phyloP scores from a whole-genome alignment of 2,888 invertebrate species.

The Geotrupes spiniger region DNA sequence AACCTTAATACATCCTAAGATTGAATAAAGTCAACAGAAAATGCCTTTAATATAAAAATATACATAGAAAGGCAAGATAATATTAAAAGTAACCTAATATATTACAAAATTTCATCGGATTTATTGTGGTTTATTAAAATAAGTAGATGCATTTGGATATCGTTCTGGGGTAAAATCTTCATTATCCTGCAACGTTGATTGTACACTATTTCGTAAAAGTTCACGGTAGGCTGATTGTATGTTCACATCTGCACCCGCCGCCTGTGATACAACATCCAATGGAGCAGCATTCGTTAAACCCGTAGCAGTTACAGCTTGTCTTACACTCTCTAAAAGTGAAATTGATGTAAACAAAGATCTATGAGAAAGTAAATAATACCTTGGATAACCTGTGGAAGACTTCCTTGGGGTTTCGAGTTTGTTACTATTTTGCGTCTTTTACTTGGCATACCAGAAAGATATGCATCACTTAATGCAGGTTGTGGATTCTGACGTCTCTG shows the following conservation, averaged over 20 bases:
- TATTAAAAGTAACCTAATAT: conserved; percentile 6
- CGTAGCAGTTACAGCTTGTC: conserved; percentile 53
- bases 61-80: conserved; percentile 21
- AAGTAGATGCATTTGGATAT: conserved; percentile 48
- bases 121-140: conserved; percentile 41
- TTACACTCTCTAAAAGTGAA: conserved; percentile 41
- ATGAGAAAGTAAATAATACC: conserved; percentile 35
- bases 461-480: conserved; percentile 81
- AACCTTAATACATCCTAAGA: neutral
- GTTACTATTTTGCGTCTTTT: conserved; percentile 77
- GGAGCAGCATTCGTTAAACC: conserved; percentile 51
- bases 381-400: conserved; percentile 48
- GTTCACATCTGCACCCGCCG: conserved; percentile 51
- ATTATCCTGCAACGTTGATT: conserved; percentile 52
- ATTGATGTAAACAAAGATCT: conserved; percentile 28
- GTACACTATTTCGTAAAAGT: conserved; percentile 52
- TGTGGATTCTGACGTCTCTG: conserved; percentile 62
- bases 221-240: conserved; percentile 56
- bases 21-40: conserved; percentile 15
- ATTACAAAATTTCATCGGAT: conserved; percentile 8
- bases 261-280: conserved; percentile 52
- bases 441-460: conserved; percentile 84
- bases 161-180: conserved; percentile 49
- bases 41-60: conserved; percentile 22
- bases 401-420: conserved; percentile 46